Evolutionary conservation across 2,888 invertebrate species (phyloP).

Genomic region (Anodontia alba): DNA sequence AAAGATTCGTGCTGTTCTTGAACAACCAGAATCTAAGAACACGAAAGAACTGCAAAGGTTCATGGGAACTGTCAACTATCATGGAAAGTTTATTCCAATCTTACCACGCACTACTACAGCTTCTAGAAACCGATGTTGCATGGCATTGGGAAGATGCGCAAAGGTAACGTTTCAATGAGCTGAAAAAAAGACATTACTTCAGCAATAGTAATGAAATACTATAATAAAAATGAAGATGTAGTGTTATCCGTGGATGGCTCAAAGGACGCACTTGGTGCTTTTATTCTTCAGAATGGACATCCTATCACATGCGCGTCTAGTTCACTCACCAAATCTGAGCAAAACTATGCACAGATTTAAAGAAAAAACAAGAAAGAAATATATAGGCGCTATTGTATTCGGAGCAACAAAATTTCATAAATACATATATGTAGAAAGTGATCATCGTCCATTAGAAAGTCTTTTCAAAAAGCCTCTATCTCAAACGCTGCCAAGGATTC

Average conservation of each 20-base stretch:
- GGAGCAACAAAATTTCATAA: constrained; percentile 47
- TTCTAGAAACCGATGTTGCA: constrained; percentile 27
- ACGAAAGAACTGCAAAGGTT: constrained; percentile 49
- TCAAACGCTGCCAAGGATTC: constrained; percentile 54
- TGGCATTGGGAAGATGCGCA: constrained; percentile 33
- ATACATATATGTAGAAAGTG: constrained; percentile 51
- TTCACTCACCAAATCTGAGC: constrained; percentile 49
- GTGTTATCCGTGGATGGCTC: constrained; percentile 12
- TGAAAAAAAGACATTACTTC: background rate
- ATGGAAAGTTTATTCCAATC: constrained; percentile 53
- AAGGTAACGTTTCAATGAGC: constrained; percentile 13
- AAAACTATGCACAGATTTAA: constrained; percentile 57
- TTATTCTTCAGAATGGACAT: constrained; percentile 23
- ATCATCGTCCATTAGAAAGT: constrained; percentile 53
- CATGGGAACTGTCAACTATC: constrained; percentile 63
- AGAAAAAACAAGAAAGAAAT: too few species aligned
- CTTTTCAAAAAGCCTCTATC: constrained; percentile 36
- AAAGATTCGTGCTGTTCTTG: constrained; percentile 47
- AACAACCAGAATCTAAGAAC: constrained; percentile 43
- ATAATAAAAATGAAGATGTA: background rate
- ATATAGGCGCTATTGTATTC: constrained; percentile 50
- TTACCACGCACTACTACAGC: constrained; percentile 44
- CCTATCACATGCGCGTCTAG: too few species aligned
- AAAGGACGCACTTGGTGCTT: constrained; percentile 11
- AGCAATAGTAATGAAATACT: background rate